Evolutionary conservation across 1,140 invertebrate species (phyloP).

Genomic region (Reticulitermes speratus): DNA sequence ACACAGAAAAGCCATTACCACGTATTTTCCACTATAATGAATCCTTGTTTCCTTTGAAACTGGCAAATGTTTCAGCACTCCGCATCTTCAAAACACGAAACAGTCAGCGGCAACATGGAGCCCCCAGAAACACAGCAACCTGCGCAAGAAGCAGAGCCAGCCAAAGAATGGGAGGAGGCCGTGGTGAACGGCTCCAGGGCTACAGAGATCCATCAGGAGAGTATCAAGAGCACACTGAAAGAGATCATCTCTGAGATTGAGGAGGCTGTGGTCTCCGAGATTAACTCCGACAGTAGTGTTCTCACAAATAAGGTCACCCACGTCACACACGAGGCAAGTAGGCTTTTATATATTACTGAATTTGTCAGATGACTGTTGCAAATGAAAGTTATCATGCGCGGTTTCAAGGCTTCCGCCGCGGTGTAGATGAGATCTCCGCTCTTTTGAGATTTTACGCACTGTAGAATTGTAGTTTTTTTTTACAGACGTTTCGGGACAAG

Average conservation of each 20-base stretch:
- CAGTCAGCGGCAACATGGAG: neutral
- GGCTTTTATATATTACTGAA: too few relatives aligned
- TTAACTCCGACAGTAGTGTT: constrained; percentile 12
- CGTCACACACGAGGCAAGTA: neutral
- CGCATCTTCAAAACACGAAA: neutral
- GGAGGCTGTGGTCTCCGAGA: constrained; percentile 46
- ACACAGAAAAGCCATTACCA: too few relatives aligned
- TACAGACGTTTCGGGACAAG: too few relatives aligned
- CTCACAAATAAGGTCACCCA: neutral
- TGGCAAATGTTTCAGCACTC: neutral
- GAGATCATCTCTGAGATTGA: constrained; percentile 63
- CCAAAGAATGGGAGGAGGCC: neutral
- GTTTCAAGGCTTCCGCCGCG: too few relatives aligned
- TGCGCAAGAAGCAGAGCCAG: neutral
- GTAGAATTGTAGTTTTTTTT: too few relatives aligned
- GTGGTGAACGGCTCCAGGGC: neutral
- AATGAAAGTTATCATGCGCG: too few relatives aligned
- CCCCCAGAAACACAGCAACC: neutral
- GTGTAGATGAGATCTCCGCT: too few relatives aligned
- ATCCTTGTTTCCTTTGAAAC: neutral
- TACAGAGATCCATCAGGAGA: constrained; percentile 53
- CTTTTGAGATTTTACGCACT: too few relatives aligned
- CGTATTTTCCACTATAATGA: too few relatives aligned
- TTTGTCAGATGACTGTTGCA: too few relatives aligned
- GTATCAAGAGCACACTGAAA: constrained; percentile 56